Base-by-base conservation (phyloP, 2,113 vertebrate genomes). In the Dipodomys spectabilis region DNA sequence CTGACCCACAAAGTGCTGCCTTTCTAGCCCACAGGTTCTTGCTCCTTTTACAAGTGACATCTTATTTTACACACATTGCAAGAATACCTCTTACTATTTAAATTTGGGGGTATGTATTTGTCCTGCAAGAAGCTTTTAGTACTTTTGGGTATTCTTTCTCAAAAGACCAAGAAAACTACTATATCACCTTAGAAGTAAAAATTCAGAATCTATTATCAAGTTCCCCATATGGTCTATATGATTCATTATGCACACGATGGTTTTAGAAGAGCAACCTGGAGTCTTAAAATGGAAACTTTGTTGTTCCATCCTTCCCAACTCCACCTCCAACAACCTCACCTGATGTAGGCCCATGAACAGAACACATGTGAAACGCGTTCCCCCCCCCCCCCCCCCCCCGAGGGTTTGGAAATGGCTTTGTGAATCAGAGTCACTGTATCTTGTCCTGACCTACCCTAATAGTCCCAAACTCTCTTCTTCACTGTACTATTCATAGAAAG, bases 81-180 rank as follows among this genome's bases (percentile, higher is more conserved):
- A 20, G 30, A 88, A 72, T 28, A 39, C 18, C 45, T 18, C 8
- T 85, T 44, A n/a, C 7, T 49, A 22, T 69, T 5, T 87, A 9
- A 71, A 82, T 67, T 7, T 57, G 35, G 2, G 12, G 28, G 15
- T 79, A 18, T 4, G 11, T 12, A 18, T 68, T 28, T 27, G 74
- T 9, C 22, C 35, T 75, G 5, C 11, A 39, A 35, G 28, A 6
- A 62, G 82, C 9, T 44, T 18, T 35, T n/a, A 60, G 16, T 53
- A 44, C 20, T 45, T 77, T 13, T 35, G n/a, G 28, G 85, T 82
- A 65, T 73, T 95, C 32, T n/a, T 74, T n/a, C n/a, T 75, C 71
- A 75, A 84, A 72, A 74, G 28, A 68, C 39, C 30, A 68, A 44
- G 30, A 72, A 39, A 39, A 13, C 28, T 35, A 53, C 6, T 45